These are phyloP conservation scores for Pseudorhombus dupliciocellatus DNA, from an alignment of 2,113 vertebrate species.

Conservation along the genomic window DNA sequence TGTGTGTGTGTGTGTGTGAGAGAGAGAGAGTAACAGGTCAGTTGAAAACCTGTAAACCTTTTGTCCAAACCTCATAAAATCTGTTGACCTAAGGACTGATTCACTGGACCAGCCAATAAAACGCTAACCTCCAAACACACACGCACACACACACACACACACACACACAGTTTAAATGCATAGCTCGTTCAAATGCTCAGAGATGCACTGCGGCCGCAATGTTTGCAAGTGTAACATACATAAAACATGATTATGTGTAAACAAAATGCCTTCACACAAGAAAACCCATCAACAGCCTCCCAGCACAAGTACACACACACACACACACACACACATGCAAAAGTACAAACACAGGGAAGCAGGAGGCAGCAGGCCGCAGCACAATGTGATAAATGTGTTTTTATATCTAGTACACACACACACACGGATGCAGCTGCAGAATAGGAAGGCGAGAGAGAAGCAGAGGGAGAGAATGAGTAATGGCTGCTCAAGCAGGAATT, in stretches of 20 bases:
- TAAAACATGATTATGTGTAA: slow-evolving; percentile 51
- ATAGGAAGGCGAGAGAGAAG: background rate
- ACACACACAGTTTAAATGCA: slow-evolving; percentile 21
- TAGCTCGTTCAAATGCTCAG: slow-evolving; percentile 18
- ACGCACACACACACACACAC: slow-evolving; percentile 6
- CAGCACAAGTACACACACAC: background rate
- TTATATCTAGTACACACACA: slow-evolving; percentile 2
- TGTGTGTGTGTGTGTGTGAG: background rate
- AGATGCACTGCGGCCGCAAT: slow-evolving; percentile 18
- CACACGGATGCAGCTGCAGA: background rate
- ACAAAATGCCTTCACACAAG: slow-evolving; percentile 37
- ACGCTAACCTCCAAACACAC: slow-evolving; percentile 14
- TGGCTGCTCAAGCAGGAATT: background rate
- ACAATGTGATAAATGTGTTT: slow-evolving; percentile 43
- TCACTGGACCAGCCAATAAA: slow-evolving; percentile 15
- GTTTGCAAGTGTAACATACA: slow-evolving; percentile 40
- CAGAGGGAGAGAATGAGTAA: background rate
- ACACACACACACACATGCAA: slow-evolving; percentile 4
- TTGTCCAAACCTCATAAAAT: slow-evolving; percentile 49
- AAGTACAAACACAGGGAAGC: slow-evolving; percentile 2
- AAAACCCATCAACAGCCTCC: background rate
- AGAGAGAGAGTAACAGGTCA: slow-evolving; percentile 15
- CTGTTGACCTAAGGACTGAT: slow-evolving; percentile 44
- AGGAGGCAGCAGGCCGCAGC: slow-evolving; percentile 13
- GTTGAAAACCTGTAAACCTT: slow-evolving; percentile 43